Evolutionary conservation across 2,888 invertebrate genomes (phyloP), one percentile per base, ranked within the genome.

Genomic region (Apamea monoglypha): DNA sequence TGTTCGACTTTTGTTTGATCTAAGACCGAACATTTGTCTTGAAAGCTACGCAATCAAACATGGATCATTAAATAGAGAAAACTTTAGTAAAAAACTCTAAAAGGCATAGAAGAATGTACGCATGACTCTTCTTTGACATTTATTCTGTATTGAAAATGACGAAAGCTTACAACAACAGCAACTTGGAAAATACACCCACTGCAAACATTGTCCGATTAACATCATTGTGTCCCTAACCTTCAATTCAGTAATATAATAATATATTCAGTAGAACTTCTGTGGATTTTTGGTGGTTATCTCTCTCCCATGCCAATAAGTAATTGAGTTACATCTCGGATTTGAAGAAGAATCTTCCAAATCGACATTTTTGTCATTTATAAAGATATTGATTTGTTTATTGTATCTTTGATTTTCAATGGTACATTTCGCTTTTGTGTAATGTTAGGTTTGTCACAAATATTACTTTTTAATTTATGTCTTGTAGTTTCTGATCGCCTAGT

Each of bases 301-400:
- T 32, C n/a, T 71, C 68, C 12, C 59, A 68, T 76, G 67, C 50
- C 79, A 78, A 82, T 83, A 80, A 81, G 68, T 81, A 78, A 87
- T 83, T 75, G 56, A 80, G 81, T 89, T 85, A 83, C 50, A 68
- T 76, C 44, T 68, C 5, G 44, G 69, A 80, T 82, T 68, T 44
- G 56, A 53, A 63, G 36, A 70, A 63, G 53, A 77, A 80, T 77
- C 32, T 74, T 78, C 59, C 32, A 76, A 76, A 81, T 80, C n/a
- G n/a, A 63, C 36, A 47, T 76, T 78, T 70, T 63, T 44, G 47
- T 14, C 8, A 44, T 59, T 74, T 81, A 32, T 36, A 36, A 21
- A 56, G 25, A 59, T 66, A 59, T 64, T 21, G 14, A 59, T 66
- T 59, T 50, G 47, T 66, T 76, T 79, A 73, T n/a, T 73, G 44